A percentile compares a stretch with the other conserved stretches of the same genome.
phyloP scores from a whole-genome alignment of 2,113 vertebrate species.

The Mustelus asterias region DNA sequence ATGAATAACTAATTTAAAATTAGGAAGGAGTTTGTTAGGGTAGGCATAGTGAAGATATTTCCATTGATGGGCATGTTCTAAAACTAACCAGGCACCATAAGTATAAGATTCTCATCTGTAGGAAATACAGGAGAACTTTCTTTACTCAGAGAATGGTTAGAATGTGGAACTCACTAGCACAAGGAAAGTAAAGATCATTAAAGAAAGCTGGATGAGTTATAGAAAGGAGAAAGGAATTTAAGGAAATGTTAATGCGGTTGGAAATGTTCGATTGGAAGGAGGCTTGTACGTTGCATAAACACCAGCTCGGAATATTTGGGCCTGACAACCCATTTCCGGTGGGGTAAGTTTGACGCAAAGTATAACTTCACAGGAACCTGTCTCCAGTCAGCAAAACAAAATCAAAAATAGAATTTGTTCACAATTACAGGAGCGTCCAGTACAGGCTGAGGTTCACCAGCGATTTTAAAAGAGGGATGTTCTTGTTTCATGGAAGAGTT shows the following conservation, averaged over 20 bases:
- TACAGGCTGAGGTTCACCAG: background rate
- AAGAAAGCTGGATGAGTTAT: background rate
- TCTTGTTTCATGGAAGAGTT: conserved; percentile 39
- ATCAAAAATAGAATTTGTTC: background rate
- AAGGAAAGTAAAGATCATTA: background rate
- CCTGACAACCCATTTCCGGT: background rate
- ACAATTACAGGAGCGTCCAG: too few relatives aligned
- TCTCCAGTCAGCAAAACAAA: background rate
- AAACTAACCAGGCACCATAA: background rate
- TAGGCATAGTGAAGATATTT: background rate
- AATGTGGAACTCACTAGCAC: background rate
- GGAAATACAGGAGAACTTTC: background rate
- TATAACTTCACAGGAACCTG: background rate
- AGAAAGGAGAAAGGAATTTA: background rate
- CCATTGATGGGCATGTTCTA: background rate
- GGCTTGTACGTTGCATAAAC: background rate
- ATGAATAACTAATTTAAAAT: background rate
- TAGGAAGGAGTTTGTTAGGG: background rate
- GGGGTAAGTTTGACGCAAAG: background rate
- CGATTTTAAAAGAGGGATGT: background rate
- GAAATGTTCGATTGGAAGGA: background rate
- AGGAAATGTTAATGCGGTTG: background rate
- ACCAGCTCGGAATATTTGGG: background rate
- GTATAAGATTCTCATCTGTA: background rate
- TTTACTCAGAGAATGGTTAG: background rate